Percentiles rank a stretch among this genome's conserved stretches.
Evolutionary conservation across 30 jellyfish, hydroid and myxozoan species (phyloP).

Genomic region (Cassiopea andromeda): DNA sequence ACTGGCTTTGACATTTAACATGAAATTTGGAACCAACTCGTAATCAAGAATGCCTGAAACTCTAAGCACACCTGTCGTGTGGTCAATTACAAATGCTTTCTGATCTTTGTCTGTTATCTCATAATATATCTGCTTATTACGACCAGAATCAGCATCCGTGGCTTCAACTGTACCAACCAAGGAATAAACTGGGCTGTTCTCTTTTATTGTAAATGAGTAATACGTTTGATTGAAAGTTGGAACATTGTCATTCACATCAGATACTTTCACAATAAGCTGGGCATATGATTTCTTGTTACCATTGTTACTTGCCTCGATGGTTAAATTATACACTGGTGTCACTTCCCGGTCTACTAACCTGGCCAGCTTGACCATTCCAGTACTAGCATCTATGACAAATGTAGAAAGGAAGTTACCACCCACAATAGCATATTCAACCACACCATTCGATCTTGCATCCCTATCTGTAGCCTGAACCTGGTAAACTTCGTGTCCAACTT

Average conservation of each 20-base stretch:
- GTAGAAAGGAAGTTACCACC: slow-evolving; percentile 18
- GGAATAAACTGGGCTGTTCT: slow-evolving; percentile 38
- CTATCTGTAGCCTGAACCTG: slow-evolving; percentile 44
- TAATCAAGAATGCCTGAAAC: slow-evolving; percentile 28
- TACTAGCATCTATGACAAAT: slow-evolving; percentile 37
- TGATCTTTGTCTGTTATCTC: slow-evolving; percentile 37
- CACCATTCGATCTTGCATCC: slow-evolving; percentile 60
- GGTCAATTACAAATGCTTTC: slow-evolving; percentile 50
- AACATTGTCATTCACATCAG: slow-evolving; percentile 78
- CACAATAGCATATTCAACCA: slow-evolving; percentile 30
- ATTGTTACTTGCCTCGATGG: slow-evolving; percentile 67
- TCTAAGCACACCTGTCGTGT: slow-evolving; percentile 56
- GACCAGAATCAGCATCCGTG: slow-evolving; percentile 71
- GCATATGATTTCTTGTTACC: slow-evolving; percentile 49
- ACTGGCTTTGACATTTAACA: slow-evolving; percentile 63
- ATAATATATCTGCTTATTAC: slow-evolving; percentile 65
- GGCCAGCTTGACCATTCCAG: slow-evolving; percentile 54
- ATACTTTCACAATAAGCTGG: slow-evolving; percentile 27
- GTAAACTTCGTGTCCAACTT: slow-evolving; percentile 47
- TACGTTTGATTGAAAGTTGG: slow-evolving; percentile 63
- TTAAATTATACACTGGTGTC: slow-evolving; percentile 21
- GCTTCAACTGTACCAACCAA: slow-evolving; percentile 71
- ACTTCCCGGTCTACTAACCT: slow-evolving; percentile 75
- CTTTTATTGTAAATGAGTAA: slow-evolving; percentile 49
- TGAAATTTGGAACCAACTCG: slow-evolving; percentile 59